Evolutionary conservation across 2,113 vertebrate genomes (phyloP).

Genomic region (Charadrius vociferus): DNA sequence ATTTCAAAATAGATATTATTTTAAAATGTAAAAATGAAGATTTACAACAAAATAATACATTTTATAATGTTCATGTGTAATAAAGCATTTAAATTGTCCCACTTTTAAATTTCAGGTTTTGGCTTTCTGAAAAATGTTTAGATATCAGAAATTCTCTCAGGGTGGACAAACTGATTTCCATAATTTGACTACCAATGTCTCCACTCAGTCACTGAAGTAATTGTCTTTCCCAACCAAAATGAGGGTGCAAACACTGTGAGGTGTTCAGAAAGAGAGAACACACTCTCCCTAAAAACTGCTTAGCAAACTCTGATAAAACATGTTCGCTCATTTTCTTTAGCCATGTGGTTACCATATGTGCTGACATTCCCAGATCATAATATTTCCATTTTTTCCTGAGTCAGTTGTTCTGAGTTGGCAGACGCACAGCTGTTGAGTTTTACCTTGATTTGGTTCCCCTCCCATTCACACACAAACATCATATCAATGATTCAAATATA

Average conservation of each 20-base stretch:
- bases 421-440: neutral
- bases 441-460: neutral
- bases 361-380: neutral
- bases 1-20: neutral
- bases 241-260: neutral
- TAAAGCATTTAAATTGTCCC: neutral
- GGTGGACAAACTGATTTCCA: neutral
- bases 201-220: neutral
- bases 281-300: neutral
- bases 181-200: neutral
- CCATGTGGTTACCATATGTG: neutral
- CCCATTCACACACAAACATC: neutral
- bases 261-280: neutral
- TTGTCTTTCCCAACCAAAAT: neutral
- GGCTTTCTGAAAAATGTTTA: neutral
- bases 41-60: neutral
- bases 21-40: neutral
- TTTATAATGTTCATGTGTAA: neutral
- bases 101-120: neutral
- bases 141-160: neutral
- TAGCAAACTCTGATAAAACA: neutral
- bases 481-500: neutral
- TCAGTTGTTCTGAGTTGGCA: neutral
- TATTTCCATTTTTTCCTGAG: neutral
- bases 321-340: neutral